Base-by-base conservation (phyloP, 2,113 vertebrate species). In the Orycteropus afer region DNA sequence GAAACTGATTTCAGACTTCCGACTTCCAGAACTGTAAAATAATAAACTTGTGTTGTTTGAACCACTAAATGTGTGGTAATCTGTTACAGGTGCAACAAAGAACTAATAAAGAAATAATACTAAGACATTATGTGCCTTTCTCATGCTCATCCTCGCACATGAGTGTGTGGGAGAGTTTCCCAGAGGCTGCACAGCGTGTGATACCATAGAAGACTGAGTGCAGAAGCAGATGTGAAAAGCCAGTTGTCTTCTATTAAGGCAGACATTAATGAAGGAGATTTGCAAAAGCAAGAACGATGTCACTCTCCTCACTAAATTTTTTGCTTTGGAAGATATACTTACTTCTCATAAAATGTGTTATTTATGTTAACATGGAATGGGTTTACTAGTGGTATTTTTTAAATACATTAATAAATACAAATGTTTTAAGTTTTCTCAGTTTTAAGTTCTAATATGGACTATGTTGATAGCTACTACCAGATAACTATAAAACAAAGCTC, bases 321-420 rank as follows among this genome's bases (percentile, higher is more conserved):
- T 69, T 69, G 27, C 27, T 83, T 91, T 57, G 53, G 87, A 79
- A 95, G 87, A 77, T 32, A 34, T 1, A 59, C 6, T 63, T 51
- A 73, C 42, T 89, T 93, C 85, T 82, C 59, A 83, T 90, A 65
- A 90, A 93, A 93, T 57, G 17, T 9, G 42, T n/a, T 32, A 27
- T 22, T 67, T 49, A 49, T 4, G 7, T 90, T 74, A 80, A 74
- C n/a, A 45, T 15, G 1, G 32, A 61, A 76, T 40, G 0, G n/a
- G 32, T 20, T 80, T 77, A 51, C 53, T 91, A 47, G 1, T 74
- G 67, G 23, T 74, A 81, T 76, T 92, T n/a, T 89, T 90, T 57
- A 95, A 92, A 78, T 61, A 37, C 63, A 67, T 34, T 4, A 29
- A 57, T 55, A 77, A 63, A 85, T 85, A 49, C 2, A 25, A 73